Percentiles rank a stretch among this genome's conserved stretches.
Conservation (phyloP, 1,140 invertebrate genomes). For the Spodoptera frugiperda region DNA sequence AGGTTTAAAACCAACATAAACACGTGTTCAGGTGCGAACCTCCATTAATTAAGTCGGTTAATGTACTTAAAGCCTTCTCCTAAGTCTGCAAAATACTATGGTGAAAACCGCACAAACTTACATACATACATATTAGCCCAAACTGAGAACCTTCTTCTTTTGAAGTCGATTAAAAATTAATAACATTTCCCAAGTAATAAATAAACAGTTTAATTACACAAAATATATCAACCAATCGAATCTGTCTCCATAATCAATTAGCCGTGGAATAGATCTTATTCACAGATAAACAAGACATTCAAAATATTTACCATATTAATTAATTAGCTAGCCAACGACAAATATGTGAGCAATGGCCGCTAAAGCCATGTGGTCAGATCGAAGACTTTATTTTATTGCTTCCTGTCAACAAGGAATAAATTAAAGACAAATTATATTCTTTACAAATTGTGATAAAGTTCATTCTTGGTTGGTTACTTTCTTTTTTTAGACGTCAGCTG, state of each 20-base stretch:
- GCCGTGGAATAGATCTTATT: constrained; percentile 1
- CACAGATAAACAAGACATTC: constrained; percentile 10
- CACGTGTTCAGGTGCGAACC: no score
- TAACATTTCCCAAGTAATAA: background rate
- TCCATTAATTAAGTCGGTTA: no score
- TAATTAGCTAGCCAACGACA: constrained; percentile 35
- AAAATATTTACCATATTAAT: constrained; percentile 49
- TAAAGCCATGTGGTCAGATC: constrained; percentile 34
- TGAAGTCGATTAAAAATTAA: no score
- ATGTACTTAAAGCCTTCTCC: no score
- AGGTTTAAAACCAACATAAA: no score
- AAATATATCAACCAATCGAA: constrained; percentile 8
- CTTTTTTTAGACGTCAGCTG: constrained; percentile 11
- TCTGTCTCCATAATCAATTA: background rate
- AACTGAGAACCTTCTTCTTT: no score
- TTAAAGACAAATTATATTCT: constrained; percentile 2
- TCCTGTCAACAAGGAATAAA: constrained; percentile 48
- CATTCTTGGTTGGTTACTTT: constrained; percentile 1
- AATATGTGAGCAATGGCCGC: constrained; percentile 42
- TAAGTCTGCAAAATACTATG: no score
- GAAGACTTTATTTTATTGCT: constrained; percentile 48
- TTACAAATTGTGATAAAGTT: constrained; percentile 31
- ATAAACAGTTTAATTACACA: background rate
- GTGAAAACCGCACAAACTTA: no score
- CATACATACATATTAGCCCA: no score